Evolutionary conservation across 2,797 vertebrate species (phyloP), one percentile per base, ranked within the genome.

Genomic region (Myotis vivesi): DNA sequence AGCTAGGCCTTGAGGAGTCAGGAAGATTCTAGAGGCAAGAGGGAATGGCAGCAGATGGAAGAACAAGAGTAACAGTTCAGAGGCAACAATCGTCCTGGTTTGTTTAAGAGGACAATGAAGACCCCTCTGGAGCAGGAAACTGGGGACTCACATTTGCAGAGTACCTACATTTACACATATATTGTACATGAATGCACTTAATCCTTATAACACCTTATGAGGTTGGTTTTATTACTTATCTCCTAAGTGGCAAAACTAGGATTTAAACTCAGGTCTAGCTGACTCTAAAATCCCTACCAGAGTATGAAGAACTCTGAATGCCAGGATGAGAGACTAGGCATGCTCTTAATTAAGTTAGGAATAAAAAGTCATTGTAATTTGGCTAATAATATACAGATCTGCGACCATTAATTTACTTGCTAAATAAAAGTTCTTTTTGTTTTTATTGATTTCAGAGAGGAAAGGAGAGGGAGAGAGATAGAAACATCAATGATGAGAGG

Each of bases 221-320:
- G 17, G 0, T 62, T 88, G 53, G 33, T 92, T 30, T 33, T 68
- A 0, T 75, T 91, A 41, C 36, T 41, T 72, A 97, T 15, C 53
- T 91, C 51, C 16, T 79, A 87, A 92, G 41, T 72, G 36, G 53
- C 28, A 94, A 46, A 80, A 86, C 23, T 75, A 89, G 36, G 28
- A 87, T 84, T 95, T 87, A 94, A 95, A 87, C 17, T 49, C 19
- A 80, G 57, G 25, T 41, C 75, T 82, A 0, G 75, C 23, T 81
- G 59, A 93, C 15, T 72, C 41, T 59, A 80, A n/a, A 94, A 81
- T 38, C 38, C 25, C 17, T 93, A 44, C 46, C 82, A 86, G 66
- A 80, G 59, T 90, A 46, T 79, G 51, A 86, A 92, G 49, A 96
- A 93, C 44, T 91, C 49, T 81, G 30, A 87, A 81, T 38, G 16